Percentiles rank a stretch among this genome's conserved stretches.
Evolutionary conservation across 2,888 invertebrate genomes (phyloP).

Genomic region (Ophraella communa): DNA sequence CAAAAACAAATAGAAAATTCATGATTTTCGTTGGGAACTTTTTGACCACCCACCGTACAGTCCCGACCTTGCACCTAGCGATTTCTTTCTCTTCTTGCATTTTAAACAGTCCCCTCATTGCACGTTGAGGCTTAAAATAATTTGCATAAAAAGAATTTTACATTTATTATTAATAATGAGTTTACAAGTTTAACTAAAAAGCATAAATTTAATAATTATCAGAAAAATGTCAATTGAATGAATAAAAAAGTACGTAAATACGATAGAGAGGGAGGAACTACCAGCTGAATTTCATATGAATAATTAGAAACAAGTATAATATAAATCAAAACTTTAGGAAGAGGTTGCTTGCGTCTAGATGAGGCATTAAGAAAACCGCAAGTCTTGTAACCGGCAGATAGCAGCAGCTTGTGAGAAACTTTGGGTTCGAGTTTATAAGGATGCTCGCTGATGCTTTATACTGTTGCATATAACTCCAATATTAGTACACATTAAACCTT

Average conservation of each 20-base stretch:
- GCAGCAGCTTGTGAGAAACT: slow-evolving; percentile 52
- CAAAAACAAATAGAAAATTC: no score
- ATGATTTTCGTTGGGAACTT: no score
- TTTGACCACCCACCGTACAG: no score
- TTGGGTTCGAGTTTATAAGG: slow-evolving; percentile 42
- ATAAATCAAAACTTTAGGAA: slow-evolving; percentile 52
- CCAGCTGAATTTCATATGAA: slow-evolving; percentile 13
- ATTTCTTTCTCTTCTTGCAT: no score
- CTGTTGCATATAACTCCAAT: slow-evolving; percentile 15
- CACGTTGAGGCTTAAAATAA: no score
- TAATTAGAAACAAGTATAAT: slow-evolving; percentile 35
- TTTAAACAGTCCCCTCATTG: no score
- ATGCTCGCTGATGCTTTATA: slow-evolving; percentile 1
- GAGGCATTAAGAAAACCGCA: slow-evolving; percentile 57
- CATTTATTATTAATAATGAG: no score
- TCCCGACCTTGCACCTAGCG: no score
- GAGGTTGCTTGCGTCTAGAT: slow-evolving; percentile 35
- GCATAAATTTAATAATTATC: no score
- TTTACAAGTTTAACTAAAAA: no score
- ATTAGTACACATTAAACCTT: slow-evolving; percentile 14
- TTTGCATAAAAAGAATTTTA: no score
- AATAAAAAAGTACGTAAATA: not conserved
- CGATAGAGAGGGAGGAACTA: not conserved
- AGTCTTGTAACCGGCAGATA: slow-evolving; percentile 56
- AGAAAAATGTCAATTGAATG: no score